phyloP scores from a whole-genome alignment of 2,797 vertebrate genomes.

The Sylvilagus floridanus region DNA sequence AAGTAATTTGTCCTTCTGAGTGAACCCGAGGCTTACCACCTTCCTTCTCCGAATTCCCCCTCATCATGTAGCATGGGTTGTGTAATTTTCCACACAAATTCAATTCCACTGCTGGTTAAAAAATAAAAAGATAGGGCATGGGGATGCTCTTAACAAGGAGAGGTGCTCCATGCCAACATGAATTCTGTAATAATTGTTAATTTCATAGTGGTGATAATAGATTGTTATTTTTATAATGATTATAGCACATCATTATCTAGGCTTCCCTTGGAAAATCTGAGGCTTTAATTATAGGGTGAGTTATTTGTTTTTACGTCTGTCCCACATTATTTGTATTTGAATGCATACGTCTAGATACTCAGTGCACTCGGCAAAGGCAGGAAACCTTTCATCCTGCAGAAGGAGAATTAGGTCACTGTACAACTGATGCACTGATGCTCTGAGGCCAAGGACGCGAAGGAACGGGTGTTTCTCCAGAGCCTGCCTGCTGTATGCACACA shows the following conservation, averaged over 20 bases:
- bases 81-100: not conserved
- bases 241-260: conserved; percentile 62
- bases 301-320: conserved; percentile 66
- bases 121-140: not conserved
- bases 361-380: not conserved
- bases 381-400: not conserved
- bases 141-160: not conserved
- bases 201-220: conserved; percentile 70
- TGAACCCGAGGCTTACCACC: not conserved
- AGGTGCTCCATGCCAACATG: conserved; percentile 43
- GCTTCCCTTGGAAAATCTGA: conserved; percentile 63
- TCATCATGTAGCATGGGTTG: not conserved
- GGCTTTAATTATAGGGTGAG: conserved; percentile 48
- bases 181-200: conserved; percentile 74
- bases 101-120: conserved; percentile 40
- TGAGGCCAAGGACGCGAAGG: not conserved
- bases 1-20: not conserved
- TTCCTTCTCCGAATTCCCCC: not conserved
- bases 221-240: conserved; percentile 81
- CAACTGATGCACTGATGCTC: conserved; percentile 5
- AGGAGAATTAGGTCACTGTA: not conserved
- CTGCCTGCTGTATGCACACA: not conserved
- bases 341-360: not conserved
- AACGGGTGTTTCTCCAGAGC: not conserved
- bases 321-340: conserved; percentile 58